Conservation (phyloP, 2,888 invertebrate species). For the Drosophila engyochracea region DNA sequence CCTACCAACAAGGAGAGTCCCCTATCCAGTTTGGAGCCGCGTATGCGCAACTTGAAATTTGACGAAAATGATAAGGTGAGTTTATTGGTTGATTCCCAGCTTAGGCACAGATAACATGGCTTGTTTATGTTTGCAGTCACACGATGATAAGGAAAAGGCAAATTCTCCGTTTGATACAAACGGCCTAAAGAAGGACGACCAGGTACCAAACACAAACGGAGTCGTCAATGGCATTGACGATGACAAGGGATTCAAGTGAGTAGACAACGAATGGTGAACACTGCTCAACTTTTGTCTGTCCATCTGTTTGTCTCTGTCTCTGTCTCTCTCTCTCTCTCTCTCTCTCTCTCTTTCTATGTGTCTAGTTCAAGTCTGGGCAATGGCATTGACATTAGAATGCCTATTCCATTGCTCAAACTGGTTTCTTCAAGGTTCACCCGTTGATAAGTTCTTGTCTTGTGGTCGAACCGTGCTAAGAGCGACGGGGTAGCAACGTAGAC, state of each 20-base stretch:
- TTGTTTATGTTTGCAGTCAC: slow-evolving; percentile 73
- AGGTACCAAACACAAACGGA: slow-evolving; percentile 87
- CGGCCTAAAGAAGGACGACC: slow-evolving; percentile 86
- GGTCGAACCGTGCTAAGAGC: not conserved
- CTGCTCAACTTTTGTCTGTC: slow-evolving; percentile 36
- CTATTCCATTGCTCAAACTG: slow-evolving; percentile 73
- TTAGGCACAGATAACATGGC: not conserved
- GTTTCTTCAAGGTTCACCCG: slow-evolving; percentile 84
- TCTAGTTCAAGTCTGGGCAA: slow-evolving; percentile 67
- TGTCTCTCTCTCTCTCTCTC: not conserved
- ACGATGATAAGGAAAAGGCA: slow-evolving; percentile 87
- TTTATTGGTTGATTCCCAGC: not conserved
- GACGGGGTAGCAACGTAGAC: not conserved
- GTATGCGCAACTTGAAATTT: slow-evolving; percentile 88
- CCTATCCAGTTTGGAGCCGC: slow-evolving; percentile 87
- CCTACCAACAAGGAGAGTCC: slow-evolving; percentile 91
- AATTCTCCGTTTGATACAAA: slow-evolving; percentile 86
- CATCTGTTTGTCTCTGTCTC: slow-evolving; percentile 5
- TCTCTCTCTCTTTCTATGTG: slow-evolving; percentile 1
- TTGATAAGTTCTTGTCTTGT: slow-evolving; percentile 52
- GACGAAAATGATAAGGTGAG: slow-evolving; percentile 86
- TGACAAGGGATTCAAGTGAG: slow-evolving; percentile 96
- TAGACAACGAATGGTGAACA: slow-evolving; percentile 66
- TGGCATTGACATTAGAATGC: slow-evolving; percentile 85
- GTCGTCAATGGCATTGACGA: slow-evolving; percentile 91